Percentiles rank a stretch among this genome's conserved stretches.
Evolutionary conservation across 2,888 invertebrate genomes (phyloP).

Genomic region (Lottia gigantea): DNA sequence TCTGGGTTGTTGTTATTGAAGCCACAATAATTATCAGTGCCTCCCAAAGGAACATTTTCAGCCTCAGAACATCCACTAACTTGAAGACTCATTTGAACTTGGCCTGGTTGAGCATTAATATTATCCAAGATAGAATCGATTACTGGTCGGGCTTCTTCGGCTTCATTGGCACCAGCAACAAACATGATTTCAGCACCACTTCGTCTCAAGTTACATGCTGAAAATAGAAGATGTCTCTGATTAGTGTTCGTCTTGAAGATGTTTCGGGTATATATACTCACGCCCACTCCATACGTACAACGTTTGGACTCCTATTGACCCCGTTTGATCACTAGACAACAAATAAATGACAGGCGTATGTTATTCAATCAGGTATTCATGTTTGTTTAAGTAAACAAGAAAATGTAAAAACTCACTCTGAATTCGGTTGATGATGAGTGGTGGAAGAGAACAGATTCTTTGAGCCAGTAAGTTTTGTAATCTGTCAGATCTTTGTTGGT

Average conservation of each 20-base stretch:
- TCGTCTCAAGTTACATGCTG: conserved; percentile 39
- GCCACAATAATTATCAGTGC: conserved; percentile 26
- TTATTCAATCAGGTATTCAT: too few species aligned
- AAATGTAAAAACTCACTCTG: neutral
- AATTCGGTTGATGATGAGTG: conserved; percentile 24
- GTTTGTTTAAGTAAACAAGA: neutral
- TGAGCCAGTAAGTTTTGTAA: conserved; percentile 25
- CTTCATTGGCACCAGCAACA: conserved; percentile 31
- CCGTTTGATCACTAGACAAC: too few species aligned
- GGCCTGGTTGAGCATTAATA: conserved; percentile 12
- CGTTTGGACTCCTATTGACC: too few species aligned
- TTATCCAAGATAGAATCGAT: conserved; percentile 18
- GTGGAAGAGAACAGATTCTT: conserved; percentile 32
- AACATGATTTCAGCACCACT: conserved; percentile 50
- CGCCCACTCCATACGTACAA: too few species aligned
- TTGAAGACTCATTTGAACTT: conserved; percentile 24
- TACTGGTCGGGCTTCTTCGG: conserved; percentile 25
- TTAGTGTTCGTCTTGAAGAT: too few species aligned
- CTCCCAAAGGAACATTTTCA: conserved; percentile 20
- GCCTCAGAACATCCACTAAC: conserved; percentile 24
- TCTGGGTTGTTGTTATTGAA: conserved; percentile 16
- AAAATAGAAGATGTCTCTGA: conserved; percentile 20
- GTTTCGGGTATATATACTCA: too few species aligned
- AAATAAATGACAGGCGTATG: too few species aligned
- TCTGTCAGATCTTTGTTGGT: conserved; percentile 47